Evolutionary conservation across 2,797 vertebrate species (phyloP).

Genomic region (Eidolon dupreanum): DNA sequence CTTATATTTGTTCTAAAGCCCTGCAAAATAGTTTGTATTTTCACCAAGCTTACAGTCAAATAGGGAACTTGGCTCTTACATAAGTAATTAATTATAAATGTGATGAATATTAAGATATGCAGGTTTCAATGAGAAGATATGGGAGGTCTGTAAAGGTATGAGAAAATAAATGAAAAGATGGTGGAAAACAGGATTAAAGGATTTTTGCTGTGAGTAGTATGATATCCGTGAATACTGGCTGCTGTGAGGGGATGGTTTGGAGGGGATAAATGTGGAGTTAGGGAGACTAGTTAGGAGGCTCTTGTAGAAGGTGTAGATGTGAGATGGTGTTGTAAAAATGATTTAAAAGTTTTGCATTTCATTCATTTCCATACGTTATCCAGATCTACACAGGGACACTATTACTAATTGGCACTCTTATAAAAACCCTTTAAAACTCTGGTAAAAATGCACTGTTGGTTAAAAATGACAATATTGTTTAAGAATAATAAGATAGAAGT

Average conservation of each 20-base stretch:
- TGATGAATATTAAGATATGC: background rate
- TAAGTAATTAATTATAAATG: background rate
- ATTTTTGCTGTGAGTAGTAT: background rate
- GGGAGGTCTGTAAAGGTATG: background rate
- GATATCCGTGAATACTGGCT: background rate
- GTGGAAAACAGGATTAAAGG: background rate
- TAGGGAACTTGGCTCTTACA: background rate
- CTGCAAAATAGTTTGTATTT: background rate
- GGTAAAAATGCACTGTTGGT: background rate
- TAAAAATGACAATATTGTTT: background rate
- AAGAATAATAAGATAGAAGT: background rate
- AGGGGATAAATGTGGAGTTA: background rate
- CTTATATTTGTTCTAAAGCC: background rate
- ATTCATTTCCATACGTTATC: background rate
- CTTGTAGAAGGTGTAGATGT: background rate
- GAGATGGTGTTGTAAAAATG: background rate
- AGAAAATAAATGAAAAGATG: background rate
- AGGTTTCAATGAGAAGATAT: conserved; percentile 12
- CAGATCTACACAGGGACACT: background rate
- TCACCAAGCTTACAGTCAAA: background rate
- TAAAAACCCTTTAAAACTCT: background rate
- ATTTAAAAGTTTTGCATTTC: background rate
- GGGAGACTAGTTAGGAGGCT: background rate
- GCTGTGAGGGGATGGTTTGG: background rate
- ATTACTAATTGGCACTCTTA: background rate